phyloP scores from a whole-genome alignment of 2,797 vertebrate genomes.

The Tokudaia tokunoshimensis region DNA sequence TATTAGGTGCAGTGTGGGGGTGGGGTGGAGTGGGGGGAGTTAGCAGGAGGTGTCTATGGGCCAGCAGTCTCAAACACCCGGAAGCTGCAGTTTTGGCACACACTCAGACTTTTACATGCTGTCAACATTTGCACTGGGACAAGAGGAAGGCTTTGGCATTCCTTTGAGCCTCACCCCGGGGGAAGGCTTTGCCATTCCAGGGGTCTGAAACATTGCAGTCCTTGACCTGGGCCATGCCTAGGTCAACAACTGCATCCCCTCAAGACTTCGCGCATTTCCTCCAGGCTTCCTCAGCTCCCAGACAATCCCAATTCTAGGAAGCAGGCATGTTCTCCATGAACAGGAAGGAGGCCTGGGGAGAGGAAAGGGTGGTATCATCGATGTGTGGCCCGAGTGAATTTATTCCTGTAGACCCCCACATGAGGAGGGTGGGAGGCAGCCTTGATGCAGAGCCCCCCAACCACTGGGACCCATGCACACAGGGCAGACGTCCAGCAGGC shows the following conservation, averaged over 20 bases:
- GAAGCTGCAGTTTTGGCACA: not conserved
- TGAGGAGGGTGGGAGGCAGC: not conserved
- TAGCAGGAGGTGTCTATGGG: not conserved
- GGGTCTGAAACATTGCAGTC: not conserved
- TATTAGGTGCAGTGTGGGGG: not conserved
- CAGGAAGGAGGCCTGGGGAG: not conserved
- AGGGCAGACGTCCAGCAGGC: slow-evolving; percentile 87
- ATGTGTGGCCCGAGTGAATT: not conserved
- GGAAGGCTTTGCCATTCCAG: not conserved
- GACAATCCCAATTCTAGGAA: not conserved
- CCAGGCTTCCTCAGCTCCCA: not conserved
- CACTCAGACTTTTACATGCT: not conserved
- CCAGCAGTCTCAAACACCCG: not conserved
- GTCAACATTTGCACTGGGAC: not conserved
- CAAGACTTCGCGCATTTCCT: not conserved
- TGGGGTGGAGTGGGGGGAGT: not conserved
- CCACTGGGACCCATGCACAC: not conserved
- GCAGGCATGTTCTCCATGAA: not conserved
- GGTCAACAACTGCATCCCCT: not conserved
- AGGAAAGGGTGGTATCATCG: not conserved
- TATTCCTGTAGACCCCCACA: not conserved
- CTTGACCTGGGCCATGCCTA: not conserved
- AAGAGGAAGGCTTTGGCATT: not conserved
- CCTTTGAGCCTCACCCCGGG: not conserved
- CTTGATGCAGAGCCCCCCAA: fast-evolving